Percentiles rank a stretch among this genome's conserved stretches.
Evolutionary conservation across 2,888 invertebrate genomes (phyloP).

Genomic region (Heliconius ismenius): DNA sequence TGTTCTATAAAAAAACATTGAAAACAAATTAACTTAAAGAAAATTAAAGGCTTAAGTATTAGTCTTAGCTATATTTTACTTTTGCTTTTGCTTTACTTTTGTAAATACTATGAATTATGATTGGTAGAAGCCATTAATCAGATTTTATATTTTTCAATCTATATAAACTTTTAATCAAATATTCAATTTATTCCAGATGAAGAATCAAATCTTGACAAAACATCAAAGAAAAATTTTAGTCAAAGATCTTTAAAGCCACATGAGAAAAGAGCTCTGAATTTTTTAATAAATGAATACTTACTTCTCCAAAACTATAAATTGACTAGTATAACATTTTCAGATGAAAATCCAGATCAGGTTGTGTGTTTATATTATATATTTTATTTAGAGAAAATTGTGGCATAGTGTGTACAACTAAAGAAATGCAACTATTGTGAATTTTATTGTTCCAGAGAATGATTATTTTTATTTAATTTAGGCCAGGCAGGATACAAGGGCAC

Average conservation of each 20-base stretch:
- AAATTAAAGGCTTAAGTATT: neutral
- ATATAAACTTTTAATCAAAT: neutral
- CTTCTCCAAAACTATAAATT: constrained; percentile 90
- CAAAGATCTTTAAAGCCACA: constrained; percentile 86
- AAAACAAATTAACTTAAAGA: neutral
- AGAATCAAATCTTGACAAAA: constrained; percentile 71
- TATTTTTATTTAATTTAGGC: neutral
- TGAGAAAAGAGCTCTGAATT: constrained; percentile 91
- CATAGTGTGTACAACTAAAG: neutral
- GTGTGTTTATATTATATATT: constrained; percentile 12
- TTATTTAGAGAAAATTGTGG: neutral
- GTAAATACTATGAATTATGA: neutral
- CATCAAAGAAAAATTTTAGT: constrained; percentile 59
- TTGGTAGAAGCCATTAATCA: neutral
- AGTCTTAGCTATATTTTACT: neutral
- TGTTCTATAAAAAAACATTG: constrained; percentile 22
- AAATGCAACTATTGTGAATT: neutral
- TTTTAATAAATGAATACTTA: constrained; percentile 92
- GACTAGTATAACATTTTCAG: constrained; percentile 94
- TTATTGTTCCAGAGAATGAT: neutral
- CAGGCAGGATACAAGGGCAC: too few relatives aligned
- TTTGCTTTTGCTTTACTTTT: neutral
- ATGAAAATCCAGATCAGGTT: constrained; percentile 94
- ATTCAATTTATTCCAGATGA: constrained; percentile 63
- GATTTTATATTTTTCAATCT: neutral